A percentile compares a stretch with the other conserved stretches of the same genome.
These are phyloP conservation scores for Oedothorax gibbosus DNA, from an alignment of 1,140 invertebrate species.

Conservation along the genomic window DNA sequence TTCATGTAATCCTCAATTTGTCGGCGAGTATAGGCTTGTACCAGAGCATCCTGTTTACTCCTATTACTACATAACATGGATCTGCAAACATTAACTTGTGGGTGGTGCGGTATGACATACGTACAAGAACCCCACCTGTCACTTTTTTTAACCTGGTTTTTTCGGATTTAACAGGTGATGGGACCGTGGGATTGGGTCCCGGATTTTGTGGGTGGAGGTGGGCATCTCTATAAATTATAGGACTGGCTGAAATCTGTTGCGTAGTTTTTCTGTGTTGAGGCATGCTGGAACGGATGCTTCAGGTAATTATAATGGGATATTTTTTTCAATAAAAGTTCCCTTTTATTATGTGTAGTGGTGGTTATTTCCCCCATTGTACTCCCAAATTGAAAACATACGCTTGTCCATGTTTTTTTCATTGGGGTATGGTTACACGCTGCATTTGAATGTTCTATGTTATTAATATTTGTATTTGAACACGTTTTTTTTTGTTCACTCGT, in stretches of 20 bases:
- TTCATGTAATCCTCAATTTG: conserved; percentile 34
- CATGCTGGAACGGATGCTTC: neutral
- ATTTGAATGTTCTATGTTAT: too few relatives aligned
- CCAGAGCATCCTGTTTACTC: conserved; percentile 46
- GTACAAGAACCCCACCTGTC: conserved; percentile 33
- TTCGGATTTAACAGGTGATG: conserved; percentile 40
- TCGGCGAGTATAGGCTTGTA: neutral
- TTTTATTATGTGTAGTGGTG: too few relatives aligned
- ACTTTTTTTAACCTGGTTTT: conserved; percentile 18
- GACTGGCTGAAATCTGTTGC: conserved; percentile 11
- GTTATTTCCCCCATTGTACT: too few relatives aligned
- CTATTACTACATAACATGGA: neutral
- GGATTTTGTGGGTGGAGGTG: conserved; percentile 36
- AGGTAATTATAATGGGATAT: too few relatives aligned
- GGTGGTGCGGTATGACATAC: conserved; percentile 40
- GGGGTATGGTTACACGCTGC: too few relatives aligned
- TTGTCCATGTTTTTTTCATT: too few relatives aligned
- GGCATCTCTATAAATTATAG: conserved; percentile 33
- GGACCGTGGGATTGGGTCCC: neutral
- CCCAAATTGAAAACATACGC: too few relatives aligned
- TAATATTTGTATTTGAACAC: too few relatives aligned
- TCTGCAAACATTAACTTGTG: conserved; percentile 12
- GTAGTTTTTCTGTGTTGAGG: neutral
- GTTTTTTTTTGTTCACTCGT: too few relatives aligned
- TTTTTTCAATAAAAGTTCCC: too few relatives aligned